A percentile compares a stretch with the other conserved stretches of the same genome.
Conservation (phyloP, 2,113 vertebrate species). For the Martes martes region DNA sequence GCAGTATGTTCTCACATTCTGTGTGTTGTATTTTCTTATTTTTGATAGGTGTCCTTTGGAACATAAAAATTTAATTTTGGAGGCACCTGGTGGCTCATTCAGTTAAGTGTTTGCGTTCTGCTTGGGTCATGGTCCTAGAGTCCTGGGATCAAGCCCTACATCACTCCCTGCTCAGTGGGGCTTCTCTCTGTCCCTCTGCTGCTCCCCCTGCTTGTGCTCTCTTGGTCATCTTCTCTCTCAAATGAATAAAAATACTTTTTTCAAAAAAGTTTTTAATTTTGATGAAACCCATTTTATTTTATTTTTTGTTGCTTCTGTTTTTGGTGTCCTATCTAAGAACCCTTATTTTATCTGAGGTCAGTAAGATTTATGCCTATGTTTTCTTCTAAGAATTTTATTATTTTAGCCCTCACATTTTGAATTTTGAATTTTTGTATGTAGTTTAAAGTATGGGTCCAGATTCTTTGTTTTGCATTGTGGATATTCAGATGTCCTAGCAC, state of each 20-base stretch:
- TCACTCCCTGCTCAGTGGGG: not conserved
- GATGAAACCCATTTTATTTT: not conserved
- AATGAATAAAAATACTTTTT: not conserved
- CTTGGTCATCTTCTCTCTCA: not conserved
- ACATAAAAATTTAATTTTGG: not conserved
- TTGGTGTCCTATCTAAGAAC: not conserved
- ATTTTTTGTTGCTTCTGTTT: not conserved
- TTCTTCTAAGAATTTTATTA: not conserved
- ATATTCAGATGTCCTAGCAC: not conserved
- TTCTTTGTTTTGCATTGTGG: not conserved
- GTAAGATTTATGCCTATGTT: not conserved
- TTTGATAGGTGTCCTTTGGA: not conserved
- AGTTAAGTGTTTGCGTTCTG: not conserved
- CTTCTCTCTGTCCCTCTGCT: not conserved
- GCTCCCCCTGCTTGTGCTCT: not conserved
- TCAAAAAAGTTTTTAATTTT: not conserved
- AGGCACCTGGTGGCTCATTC: not conserved
- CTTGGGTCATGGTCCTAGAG: not conserved
- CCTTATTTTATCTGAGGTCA: not conserved
- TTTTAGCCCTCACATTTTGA: not conserved
- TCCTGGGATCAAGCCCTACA: not conserved
- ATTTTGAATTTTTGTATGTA: not conserved
- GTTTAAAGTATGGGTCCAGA: not conserved
- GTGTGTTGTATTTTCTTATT: not conserved
- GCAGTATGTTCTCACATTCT: not conserved